Base-by-base conservation (phyloP, 2,797 vertebrate species). In the Sciurus vulgaris region DNA sequence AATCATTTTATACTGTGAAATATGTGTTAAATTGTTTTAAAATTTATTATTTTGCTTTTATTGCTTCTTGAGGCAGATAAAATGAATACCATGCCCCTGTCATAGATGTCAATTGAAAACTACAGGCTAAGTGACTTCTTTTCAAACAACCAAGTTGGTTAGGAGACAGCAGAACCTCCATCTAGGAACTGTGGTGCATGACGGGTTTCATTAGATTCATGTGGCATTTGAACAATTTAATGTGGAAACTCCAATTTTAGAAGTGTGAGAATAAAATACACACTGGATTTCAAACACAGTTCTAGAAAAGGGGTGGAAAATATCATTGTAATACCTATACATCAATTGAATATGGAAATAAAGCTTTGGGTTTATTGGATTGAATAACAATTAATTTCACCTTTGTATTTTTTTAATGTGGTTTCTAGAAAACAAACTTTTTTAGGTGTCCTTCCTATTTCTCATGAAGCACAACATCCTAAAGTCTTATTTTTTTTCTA, bases 11-110 rank as follows among this genome's bases (percentile, higher is more conserved):
- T 82, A 65, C 51, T 86, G 10, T 78, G 54, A 77, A 86, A 78
- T 78, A 63, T 17, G 51, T 92, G n/a, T 44, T 94, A 33, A 65
- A 41, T 77, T 91, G 28, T 51, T 35, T 72, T 35, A 4, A 38
- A 90, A 51, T 49, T 41, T 78, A 77, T 91, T 30, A 78, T 93
- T 89, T 82, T 90, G 72, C 69, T 69, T 13, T 73, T 74, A 47
- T 24, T 70, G 38, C 5, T 89, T 93, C 35, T n/a, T 22, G 17
- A 84, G 20, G 7, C 11, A 74, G 47, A 14, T 38, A 44, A 63
- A 92, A 54, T 54, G 11, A 72, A 54, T 78, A 74, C 47, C 86
- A 30, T 72, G 17, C 22, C 44, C 73, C 61, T 51, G 7, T 81
- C 61, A 86, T 20, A 84, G 14, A 63, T 65, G 35, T 76, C 24